Conservation (phyloP, 2,797 vertebrate species). For the Lerista edwardsae region DNA sequence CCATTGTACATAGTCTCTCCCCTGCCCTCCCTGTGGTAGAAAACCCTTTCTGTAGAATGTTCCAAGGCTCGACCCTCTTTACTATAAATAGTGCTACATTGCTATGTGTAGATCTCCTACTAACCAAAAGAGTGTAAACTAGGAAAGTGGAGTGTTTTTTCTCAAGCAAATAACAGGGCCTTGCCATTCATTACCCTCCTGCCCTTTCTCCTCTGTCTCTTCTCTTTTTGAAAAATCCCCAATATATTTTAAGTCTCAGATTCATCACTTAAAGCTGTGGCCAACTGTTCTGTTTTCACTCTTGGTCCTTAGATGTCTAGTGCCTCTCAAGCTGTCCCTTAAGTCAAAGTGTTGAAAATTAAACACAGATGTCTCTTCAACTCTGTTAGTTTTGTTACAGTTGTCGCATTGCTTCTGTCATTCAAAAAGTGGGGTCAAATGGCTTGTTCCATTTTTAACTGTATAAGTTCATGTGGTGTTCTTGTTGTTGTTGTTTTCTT, state of each 20-base stretch:
- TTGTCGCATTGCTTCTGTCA: slow-evolving; percentile 50
- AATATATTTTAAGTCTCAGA: slow-evolving; percentile 82
- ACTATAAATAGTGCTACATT: slow-evolving; percentile 66
- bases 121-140: slow-evolving; percentile 54
- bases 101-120: slow-evolving; percentile 51
- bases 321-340: slow-evolving; percentile 55
- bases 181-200: slow-evolving; percentile 67
- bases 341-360: slow-evolving; percentile 67
- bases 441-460: slow-evolving; percentile 43
- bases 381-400: slow-evolving; percentile 53
- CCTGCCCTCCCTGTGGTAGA: slow-evolving; percentile 83
- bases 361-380: slow-evolving; percentile 52
- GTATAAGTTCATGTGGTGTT: slow-evolving; percentile 37
- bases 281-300: slow-evolving; percentile 64
- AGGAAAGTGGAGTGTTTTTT: slow-evolving; percentile 72
- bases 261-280: slow-evolving; percentile 82
- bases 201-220: slow-evolving; percentile 72
- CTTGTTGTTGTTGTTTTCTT: slow-evolving; percentile 27
- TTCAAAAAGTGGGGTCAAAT: slow-evolving; percentile 47
- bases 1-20: slow-evolving; percentile 91
- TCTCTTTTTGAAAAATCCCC: slow-evolving; percentile 76
- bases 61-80: slow-evolving; percentile 94
- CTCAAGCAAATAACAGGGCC: slow-evolving; percentile 61
- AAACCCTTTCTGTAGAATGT: slow-evolving; percentile 77
- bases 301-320: slow-evolving; percentile 55